Conservation (phyloP, 2,113 vertebrate species). For the Echinops telfairi region DNA sequence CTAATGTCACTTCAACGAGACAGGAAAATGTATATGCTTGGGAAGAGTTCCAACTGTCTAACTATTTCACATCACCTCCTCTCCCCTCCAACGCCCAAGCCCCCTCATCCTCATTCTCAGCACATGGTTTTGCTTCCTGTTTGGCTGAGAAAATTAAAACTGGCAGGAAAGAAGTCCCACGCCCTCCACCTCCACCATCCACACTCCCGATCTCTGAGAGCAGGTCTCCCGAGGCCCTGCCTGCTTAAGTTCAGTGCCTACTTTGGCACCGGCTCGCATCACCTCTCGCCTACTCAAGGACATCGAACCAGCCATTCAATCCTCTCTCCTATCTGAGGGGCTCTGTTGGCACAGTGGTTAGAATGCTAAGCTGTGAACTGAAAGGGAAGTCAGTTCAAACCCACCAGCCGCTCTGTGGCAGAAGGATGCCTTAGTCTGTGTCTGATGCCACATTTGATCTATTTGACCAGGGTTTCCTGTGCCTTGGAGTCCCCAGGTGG, state of each 20-base stretch:
- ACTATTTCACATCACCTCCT: not conserved
- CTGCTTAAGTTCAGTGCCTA: not conserved
- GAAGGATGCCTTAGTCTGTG: no score
- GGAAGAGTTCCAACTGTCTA: not conserved
- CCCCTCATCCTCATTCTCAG: not conserved
- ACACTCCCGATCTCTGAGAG: not conserved
- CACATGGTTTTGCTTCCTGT: not conserved
- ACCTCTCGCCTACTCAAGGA: not conserved
- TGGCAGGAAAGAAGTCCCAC: not conserved
- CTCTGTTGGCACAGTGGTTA: not conserved
- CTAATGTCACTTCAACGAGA: constrained; percentile 29
- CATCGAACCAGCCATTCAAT: not conserved
- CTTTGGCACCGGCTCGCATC: not conserved
- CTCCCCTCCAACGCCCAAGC: not conserved
- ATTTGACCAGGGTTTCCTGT: no score
- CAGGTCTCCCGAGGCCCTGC: no score
- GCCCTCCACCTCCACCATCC: not conserved
- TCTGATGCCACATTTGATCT: no score
- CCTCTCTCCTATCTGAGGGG: not conserved
- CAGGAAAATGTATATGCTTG: not conserved
- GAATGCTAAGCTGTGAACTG: no score
- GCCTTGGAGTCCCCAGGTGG: not conserved
- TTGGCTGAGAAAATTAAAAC: not conserved
- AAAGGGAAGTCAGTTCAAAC: not conserved
- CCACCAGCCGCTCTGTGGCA: no score